These are phyloP conservation scores for Neogale vison DNA, from an alignment of 2,113 vertebrate species.

Conservation along the genomic window DNA sequence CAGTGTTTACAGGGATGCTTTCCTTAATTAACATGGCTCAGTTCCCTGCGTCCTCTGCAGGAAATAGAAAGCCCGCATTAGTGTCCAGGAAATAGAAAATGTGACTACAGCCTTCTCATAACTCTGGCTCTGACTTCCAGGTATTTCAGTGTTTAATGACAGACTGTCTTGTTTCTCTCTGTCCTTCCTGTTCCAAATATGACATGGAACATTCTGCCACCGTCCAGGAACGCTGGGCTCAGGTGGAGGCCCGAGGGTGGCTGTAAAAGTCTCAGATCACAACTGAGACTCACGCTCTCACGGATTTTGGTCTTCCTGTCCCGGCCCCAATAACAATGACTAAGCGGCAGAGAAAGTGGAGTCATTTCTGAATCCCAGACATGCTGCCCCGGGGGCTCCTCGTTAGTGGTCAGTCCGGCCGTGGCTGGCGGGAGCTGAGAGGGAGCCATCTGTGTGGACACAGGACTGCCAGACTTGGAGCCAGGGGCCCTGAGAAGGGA, in stretches of 20 bases:
- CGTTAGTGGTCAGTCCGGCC: slow-evolving; percentile 30
- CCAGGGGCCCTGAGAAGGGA: neutral
- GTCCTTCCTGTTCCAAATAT: slow-evolving; percentile 28
- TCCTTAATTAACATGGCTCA: neutral
- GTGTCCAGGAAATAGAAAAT: neutral
- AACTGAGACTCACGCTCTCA: neutral
- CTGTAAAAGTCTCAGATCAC: neutral
- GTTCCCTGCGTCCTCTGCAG: neutral
- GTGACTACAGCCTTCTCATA: neutral
- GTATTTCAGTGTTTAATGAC: slow-evolving; percentile 37
- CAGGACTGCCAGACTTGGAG: neutral
- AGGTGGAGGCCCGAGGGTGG: neutral
- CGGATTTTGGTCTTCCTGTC: neutral
- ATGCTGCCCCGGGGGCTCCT: neutral
- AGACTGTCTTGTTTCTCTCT: slow-evolving; percentile 11
- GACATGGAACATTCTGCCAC: neutral
- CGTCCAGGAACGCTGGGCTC: neutral
- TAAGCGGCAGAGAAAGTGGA: slow-evolving; percentile 64
- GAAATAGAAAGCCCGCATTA: slow-evolving; percentile 1
- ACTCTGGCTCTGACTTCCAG: neutral
- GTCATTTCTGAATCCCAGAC: slow-evolving; percentile 56
- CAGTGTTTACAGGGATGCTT: neutral
- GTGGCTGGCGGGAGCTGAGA: neutral
- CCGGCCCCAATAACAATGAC: slow-evolving; percentile 39
- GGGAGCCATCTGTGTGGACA: neutral